Conservation (phyloP, 1,140 invertebrate species). For the Heliconius hermathena region DNA sequence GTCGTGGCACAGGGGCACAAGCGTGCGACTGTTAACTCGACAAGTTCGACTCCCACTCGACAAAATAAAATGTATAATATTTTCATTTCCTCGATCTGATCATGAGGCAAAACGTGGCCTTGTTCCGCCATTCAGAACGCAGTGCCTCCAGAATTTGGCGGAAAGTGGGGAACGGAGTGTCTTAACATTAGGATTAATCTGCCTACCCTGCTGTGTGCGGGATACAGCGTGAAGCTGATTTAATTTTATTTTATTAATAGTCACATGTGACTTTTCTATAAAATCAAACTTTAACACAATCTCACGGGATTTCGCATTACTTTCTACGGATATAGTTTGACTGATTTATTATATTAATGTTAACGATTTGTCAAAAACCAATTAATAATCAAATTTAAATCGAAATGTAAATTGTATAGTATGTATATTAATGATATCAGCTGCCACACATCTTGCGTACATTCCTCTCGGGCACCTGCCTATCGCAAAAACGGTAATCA, state of each 20-base stretch:
- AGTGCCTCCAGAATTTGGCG: no score
- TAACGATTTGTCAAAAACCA: not conserved
- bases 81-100: no score
- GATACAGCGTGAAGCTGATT: no score
- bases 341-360: not conserved
- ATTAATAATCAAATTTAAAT: not conserved
- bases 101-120: no score
- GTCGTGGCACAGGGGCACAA: no score
- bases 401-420: not conserved
- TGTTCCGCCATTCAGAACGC: no score
- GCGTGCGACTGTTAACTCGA: no score
- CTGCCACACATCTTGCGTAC: slow-evolving; percentile 35
- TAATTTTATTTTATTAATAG: not conserved
- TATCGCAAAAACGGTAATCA: slow-evolving; percentile 39
- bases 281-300: not conserved
- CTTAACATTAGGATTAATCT: no score
- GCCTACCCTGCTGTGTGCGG: no score
- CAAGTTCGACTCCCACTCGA: no score
- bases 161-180: no score
- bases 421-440: slow-evolving; percentile 39
- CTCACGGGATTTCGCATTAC: not conserved
- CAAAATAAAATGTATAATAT: no score
- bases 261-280: not conserved
- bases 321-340: slow-evolving; percentile 16
- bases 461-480: slow-evolving; percentile 33